These are phyloP conservation scores for Caenorhabditis inopinata DNA, from an alignment of 1,140 invertebrate genomes.

Conservation along the genomic window DNA sequence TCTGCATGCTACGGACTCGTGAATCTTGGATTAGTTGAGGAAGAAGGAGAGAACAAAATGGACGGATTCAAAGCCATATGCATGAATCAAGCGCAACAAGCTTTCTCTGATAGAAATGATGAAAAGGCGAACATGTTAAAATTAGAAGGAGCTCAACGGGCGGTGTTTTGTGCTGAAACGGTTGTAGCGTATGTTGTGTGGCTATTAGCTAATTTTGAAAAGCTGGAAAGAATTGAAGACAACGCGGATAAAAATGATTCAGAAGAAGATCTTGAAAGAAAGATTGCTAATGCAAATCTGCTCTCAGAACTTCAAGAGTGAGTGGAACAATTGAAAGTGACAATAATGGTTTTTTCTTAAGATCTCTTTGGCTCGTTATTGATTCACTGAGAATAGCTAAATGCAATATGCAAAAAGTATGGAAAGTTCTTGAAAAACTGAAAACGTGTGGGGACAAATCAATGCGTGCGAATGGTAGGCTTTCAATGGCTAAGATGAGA, in stretches of 20 bases:
- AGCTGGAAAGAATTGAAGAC: neutral
- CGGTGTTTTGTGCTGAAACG: neutral
- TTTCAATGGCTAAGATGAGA: neutral
- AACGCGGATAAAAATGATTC: neutral
- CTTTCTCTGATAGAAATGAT: neutral
- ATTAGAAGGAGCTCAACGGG: neutral
- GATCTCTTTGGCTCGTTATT: neutral
- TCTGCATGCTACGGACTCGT: neutral
- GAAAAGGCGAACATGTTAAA: neutral
- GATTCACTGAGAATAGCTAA: neutral
- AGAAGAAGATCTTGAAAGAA: neutral
- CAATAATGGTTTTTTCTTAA: neutral
- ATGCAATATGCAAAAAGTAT: constrained; percentile 13
- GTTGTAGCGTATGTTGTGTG: neutral
- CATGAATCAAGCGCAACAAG: neutral
- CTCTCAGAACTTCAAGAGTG: neutral
- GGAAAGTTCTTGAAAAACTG: neutral
- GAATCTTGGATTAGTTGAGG: neutral
- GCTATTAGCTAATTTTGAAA: neutral
- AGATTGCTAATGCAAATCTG: neutral
- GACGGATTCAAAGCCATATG: neutral
- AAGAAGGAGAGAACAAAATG: constrained; percentile 3
- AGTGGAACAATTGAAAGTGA: neutral
- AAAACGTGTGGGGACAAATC: constrained; percentile 1
- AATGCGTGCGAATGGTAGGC: neutral